Conservation (phyloP, 2,113 vertebrate species). For the Barnardius zonarius region DNA sequence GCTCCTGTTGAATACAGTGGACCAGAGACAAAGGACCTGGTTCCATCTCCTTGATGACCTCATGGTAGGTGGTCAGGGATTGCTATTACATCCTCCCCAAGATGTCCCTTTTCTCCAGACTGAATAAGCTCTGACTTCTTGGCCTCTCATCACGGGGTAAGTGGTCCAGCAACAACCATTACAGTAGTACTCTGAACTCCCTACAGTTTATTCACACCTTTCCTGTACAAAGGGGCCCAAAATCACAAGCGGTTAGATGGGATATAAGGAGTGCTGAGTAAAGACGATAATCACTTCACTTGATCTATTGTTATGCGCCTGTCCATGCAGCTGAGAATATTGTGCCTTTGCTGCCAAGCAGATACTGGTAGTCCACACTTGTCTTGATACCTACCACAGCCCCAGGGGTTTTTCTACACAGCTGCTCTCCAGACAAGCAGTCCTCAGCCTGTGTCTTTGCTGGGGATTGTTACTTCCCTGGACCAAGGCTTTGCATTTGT, state of each 20-base stretch:
- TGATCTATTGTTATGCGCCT: neutral
- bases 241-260: neutral
- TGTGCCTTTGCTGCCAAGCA: neutral
- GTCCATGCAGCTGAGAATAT: neutral
- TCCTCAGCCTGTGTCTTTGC: neutral
- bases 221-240: neutral
- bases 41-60: neutral
- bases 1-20: neutral
- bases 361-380: neutral
- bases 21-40: neutral
- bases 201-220: neutral
- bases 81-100: neutral
- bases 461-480: neutral
- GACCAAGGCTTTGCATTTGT: neutral
- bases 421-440: neutral
- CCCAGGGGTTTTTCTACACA: neutral
- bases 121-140: neutral
- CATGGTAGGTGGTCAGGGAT: neutral
- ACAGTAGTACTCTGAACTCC: neutral
- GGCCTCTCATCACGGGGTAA: neutral
- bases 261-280: neutral
- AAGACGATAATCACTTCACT: neutral
- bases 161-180: neutral
- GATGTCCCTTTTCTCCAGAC: neutral
- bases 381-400: neutral